These are phyloP conservation scores for Sebastes cheni DNA, from an alignment of 2,797 vertebrate genomes.

Conservation along the genomic window DNA sequence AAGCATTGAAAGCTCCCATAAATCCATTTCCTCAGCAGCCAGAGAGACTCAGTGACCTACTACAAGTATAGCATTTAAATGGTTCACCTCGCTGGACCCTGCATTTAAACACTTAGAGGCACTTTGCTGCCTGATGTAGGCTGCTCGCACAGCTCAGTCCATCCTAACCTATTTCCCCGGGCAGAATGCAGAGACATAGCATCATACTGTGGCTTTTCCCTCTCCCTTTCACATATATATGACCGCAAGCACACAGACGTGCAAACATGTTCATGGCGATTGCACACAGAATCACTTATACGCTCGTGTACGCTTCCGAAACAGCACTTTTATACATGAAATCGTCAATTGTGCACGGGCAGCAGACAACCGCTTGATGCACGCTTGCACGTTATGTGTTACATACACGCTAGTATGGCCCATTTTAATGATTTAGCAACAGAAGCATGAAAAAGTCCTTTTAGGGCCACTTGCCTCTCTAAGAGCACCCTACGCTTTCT, in stretches of 20 bases:
- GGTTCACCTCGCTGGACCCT: slow-evolving; percentile 54
- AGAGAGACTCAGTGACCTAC: slow-evolving; percentile 35
- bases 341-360: slow-evolving; percentile 11
- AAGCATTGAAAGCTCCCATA: not conserved
- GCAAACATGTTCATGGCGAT: not conserved
- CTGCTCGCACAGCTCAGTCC: slow-evolving; percentile 30
- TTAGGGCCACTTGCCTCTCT: not conserved
- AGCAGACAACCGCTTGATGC: not conserved
- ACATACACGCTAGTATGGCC: slow-evolving; percentile 47
- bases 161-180: slow-evolving; percentile 47
- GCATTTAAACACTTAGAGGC: slow-evolving; percentile 61
- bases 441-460: slow-evolving; percentile 30
- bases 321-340: slow-evolving; percentile 28
- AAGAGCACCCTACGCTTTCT: not conserved
- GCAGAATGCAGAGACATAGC: slow-evolving; percentile 28
- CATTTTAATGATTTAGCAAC: slow-evolving; percentile 59
- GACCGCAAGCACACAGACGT: not conserved
- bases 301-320: not conserved
- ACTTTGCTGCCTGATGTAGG: slow-evolving; percentile 55
- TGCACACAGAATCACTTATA: slow-evolving; percentile 1
- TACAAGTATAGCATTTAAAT: slow-evolving; percentile 28
- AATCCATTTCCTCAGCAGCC: slow-evolving; percentile 26
- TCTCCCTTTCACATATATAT: not conserved
- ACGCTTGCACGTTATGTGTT: not conserved
- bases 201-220: not conserved